Evolutionary conservation across 2,113 vertebrate species (phyloP).

Genomic region (Pundamilia nyererei): DNA sequence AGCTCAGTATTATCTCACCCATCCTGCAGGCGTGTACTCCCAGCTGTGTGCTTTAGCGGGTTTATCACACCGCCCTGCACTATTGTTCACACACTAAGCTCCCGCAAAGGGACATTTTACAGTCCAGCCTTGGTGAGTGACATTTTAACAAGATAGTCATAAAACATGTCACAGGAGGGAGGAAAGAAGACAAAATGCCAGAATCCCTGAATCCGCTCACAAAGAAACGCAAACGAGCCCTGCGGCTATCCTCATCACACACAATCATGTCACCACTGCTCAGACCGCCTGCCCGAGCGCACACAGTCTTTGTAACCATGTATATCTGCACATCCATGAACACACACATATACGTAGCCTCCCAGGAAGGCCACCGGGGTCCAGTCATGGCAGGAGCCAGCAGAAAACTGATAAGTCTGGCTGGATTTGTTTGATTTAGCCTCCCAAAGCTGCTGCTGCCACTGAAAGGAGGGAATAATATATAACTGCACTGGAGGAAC

Average conservation of each 20-base stretch:
- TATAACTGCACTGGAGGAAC: constrained; percentile 8
- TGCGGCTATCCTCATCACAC: constrained; percentile 41
- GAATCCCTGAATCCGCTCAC: constrained; percentile 23
- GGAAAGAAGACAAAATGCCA: constrained; percentile 39
- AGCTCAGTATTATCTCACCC: constrained; percentile 9
- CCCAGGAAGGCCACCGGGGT: constrained; percentile 29
- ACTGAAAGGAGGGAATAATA: background rate
- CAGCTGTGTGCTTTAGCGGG: constrained; percentile 13
- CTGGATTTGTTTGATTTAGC: constrained; percentile 39
- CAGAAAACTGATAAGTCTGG: constrained; percentile 37
- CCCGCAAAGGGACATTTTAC: constrained; percentile 17
- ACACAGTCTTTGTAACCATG: background rate
- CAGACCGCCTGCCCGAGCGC: background rate
- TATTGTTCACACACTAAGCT: constrained; percentile 35
- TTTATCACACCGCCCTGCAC: constrained; percentile 35
- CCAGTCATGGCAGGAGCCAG: constrained; percentile 18
- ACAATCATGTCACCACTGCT: constrained; percentile 53
- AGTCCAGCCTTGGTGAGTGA: constrained; percentile 35
- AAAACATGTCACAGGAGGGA: constrained; percentile 45
- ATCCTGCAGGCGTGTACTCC: constrained; percentile 7
- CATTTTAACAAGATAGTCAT: constrained; percentile 59
- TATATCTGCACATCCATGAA: background rate
- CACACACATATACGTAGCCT: background rate
- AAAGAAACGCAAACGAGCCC: constrained; percentile 30
- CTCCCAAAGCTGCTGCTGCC: constrained; percentile 12